Percentiles rank a stretch among this genome's conserved stretches.
These are phyloP conservation scores for Dicentrarchus labrax DNA, from an alignment of 2,113 vertebrate species.

Conservation along the genomic window DNA sequence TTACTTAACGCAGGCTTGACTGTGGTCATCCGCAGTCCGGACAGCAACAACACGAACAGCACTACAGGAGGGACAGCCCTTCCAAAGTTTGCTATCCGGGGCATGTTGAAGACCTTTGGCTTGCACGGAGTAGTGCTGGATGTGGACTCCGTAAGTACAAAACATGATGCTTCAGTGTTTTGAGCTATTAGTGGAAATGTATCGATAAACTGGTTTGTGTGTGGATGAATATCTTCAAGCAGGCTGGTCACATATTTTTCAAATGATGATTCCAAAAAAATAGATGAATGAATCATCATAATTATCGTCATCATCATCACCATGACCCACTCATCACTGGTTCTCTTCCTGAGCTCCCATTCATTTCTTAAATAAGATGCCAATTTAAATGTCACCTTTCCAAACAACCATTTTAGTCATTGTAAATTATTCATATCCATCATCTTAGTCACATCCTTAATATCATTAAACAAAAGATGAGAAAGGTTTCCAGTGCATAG, in stretches of 20 bases:
- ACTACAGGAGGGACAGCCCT: slow-evolving; percentile 92
- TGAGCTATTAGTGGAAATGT: no score
- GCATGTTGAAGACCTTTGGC: slow-evolving; percentile 98
- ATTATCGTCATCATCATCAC: background rate
- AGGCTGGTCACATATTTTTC: background rate
- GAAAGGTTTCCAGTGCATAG: background rate
- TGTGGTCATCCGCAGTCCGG: slow-evolving; percentile 94
- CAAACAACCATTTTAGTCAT: background rate
- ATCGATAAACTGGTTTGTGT: no score
- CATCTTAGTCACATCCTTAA: background rate
- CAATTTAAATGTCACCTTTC: background rate
- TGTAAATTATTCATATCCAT: background rate
- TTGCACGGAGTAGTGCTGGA: slow-evolving; percentile 96
- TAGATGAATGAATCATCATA: background rate
- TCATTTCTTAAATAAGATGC: background rate
- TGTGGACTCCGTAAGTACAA: slow-evolving; percentile 92
- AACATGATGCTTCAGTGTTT: background rate
- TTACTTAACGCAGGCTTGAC: slow-evolving; percentile 88
- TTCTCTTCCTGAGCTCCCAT: background rate
- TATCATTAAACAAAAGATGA: background rate
- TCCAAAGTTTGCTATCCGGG: slow-evolving; percentile 96
- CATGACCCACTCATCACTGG: background rate
- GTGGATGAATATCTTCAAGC: background rate
- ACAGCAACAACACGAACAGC: slow-evolving; percentile 94
- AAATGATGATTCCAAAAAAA: background rate